phyloP scores from a whole-genome alignment of 2,888 invertebrate genomes.

The Elegia similella region DNA sequence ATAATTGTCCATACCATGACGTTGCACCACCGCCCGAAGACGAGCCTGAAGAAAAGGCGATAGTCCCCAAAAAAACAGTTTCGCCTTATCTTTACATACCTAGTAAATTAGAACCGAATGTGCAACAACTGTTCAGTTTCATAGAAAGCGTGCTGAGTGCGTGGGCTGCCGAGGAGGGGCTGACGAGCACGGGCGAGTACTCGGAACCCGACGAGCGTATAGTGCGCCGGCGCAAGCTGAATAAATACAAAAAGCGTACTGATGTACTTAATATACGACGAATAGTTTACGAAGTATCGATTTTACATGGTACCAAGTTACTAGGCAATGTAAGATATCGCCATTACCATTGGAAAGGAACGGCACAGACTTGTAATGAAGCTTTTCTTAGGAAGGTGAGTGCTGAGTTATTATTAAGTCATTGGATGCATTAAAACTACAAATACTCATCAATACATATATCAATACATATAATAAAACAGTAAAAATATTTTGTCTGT shows the following conservation, averaged over 20 bases:
- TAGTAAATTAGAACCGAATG: conserved; percentile 86
- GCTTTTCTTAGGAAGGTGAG: conserved; percentile 93
- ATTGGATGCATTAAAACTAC: not conserved
- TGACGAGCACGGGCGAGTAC: conserved; percentile 87
- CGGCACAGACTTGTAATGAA: conserved; percentile 93
- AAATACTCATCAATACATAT: too few relatives aligned
- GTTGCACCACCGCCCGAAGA: conserved; percentile 59
- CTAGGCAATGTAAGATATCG: conserved; percentile 87
- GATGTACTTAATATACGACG: conserved; percentile 86
- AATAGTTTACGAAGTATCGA: conserved; percentile 86
- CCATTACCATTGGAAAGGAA: conserved; percentile 92
- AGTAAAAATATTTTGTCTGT: too few relatives aligned
- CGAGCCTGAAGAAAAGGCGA: conserved; percentile 59
- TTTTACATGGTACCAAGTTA: conserved; percentile 84
- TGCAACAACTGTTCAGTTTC: conserved; percentile 90
- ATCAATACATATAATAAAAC: too few relatives aligned
- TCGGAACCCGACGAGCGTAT: conserved; percentile 87
- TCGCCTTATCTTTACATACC: conserved; percentile 78
- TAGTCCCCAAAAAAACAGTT: conserved; percentile 69
- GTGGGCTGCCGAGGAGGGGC: conserved; percentile 88
- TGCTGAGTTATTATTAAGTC: conserved; percentile 13
- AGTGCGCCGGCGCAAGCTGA: conserved; percentile 81
- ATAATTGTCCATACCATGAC: conserved; percentile 72
- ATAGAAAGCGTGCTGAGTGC: conserved; percentile 90
- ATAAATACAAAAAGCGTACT: conserved; percentile 84